phyloP scores from a whole-genome alignment of 2,113 vertebrate species.

The Hirundichthys speculiger region DNA sequence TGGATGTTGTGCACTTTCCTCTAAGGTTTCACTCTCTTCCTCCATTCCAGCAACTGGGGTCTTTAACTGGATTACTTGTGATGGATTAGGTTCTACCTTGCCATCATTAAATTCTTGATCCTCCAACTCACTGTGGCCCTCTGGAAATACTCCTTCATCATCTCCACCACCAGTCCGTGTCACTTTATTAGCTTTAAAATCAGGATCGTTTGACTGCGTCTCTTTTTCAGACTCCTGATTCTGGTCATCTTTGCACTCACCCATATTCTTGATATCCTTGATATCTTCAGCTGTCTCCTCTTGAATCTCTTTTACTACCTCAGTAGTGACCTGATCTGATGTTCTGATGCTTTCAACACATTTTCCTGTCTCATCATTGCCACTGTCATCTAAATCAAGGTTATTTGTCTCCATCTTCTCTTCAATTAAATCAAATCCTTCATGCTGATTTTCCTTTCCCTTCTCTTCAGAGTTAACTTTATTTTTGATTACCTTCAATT shows the following conservation, averaged over 20 bases:
- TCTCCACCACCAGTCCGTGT: slow-evolving; percentile 25
- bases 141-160: slow-evolving; percentile 16
- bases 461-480: slow-evolving; percentile 25
- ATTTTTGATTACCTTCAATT: slow-evolving; percentile 4
- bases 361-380: slow-evolving; percentile 38
- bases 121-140: slow-evolving; percentile 20
- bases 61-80: slow-evolving; percentile 24
- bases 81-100: slow-evolving; percentile 22
- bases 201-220: slow-evolving; percentile 8
- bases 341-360: slow-evolving; percentile 17
- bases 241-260: slow-evolving; percentile 1
- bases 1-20: slow-evolving; percentile 7
- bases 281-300: slow-evolving; percentile 20
- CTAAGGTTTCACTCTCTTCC: slow-evolving; percentile 30
- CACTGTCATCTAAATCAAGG: slow-evolving; percentile 32
- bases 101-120: slow-evolving; percentile 27
- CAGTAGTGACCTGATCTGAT: slow-evolving; percentile 30
- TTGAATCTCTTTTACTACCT: slow-evolving; percentile 22
- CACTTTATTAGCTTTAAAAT: slow-evolving; percentile 28
- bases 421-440: not conserved
- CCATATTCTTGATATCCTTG: slow-evolving; percentile 3
- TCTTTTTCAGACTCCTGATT: slow-evolving; percentile 21
- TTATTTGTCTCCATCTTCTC: slow-evolving; percentile 17
- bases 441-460: slow-evolving; percentile 27
- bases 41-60: slow-evolving; percentile 14